Base-by-base conservation (phyloP, 2,888 invertebrate species). In the Aricia artaxerxes region DNA sequence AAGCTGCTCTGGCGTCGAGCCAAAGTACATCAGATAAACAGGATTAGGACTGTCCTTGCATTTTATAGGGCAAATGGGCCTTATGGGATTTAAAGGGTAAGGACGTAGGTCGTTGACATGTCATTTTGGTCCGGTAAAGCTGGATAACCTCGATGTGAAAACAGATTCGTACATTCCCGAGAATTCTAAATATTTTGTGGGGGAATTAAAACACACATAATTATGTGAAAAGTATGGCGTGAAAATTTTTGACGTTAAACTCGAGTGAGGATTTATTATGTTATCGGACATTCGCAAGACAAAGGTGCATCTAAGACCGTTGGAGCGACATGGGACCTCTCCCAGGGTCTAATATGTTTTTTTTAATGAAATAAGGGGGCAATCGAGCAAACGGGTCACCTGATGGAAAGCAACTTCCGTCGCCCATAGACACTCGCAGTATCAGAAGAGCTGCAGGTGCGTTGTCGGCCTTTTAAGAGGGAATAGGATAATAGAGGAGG, bases 21-120 rank as follows among this genome's bases (percentile, higher is more conserved):
- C 76, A 76, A 76, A 31, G 11, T 53, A 75, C 35, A 16, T 6
- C 75, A 53, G 57, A 53, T 57, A 76, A 76, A 76, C 76, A 57
- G 53, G 76, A 76, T 57, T 76, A 5, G 31, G 53, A 1, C n/a
- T 44, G 73, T 44, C 24, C 73, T 44, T 73, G 73, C 73, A 73
- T 73, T 73, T 73, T 73, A 73, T 44, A 69, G 69, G 69, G 69
- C 13, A 69, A 69, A 69, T 16, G 16, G 69, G 69, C 13, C 69
- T 69, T 38, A 69, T 35, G 69, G 69, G 69, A 69, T 69, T 69
- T 69, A 69, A 69, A 69, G 69, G 69, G 69, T 69, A 57, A 13
- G 4, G 13, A 35, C 64, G 64, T 64, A 69, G 69, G 69, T 69
- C 69, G 69, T 35, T 69, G 69, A 69, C 69, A 35, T 69, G 35